Conservation (phyloP, 2,797 vertebrate genomes). For the Gallinago solitaria region DNA sequence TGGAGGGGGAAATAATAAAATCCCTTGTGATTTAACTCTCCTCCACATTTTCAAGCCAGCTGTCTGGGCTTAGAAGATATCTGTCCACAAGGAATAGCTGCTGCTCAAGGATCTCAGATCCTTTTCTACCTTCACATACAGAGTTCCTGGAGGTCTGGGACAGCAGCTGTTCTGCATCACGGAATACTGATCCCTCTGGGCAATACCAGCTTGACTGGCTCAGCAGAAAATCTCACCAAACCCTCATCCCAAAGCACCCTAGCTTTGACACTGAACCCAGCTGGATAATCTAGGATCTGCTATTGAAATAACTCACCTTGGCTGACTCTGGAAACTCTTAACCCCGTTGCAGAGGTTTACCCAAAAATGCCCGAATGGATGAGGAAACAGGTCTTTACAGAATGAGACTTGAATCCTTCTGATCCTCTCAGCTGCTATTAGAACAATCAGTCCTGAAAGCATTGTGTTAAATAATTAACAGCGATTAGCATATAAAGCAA, state of each 20-base stretch:
- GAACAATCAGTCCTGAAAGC: background rate
- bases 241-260: background rate
- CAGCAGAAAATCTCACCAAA: background rate
- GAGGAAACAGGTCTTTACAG: background rate
- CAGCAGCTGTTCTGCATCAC: background rate
- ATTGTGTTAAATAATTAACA: conserved; percentile 5
- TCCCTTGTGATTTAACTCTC: background rate
- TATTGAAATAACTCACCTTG: background rate
- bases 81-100: background rate
- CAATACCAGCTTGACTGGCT: background rate
- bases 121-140: background rate
- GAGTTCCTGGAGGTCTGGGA: no score
- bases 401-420: background rate
- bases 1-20: accelerated
- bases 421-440: background rate
- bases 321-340: background rate
- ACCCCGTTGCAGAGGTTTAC: background rate
- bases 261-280: background rate
- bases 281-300: background rate
- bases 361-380: background rate
- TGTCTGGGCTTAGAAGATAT: background rate
- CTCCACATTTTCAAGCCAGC: background rate
- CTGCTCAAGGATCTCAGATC: background rate
- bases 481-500: conserved; percentile 23
- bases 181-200: background rate